Evolutionary conservation across 2,113 vertebrate genomes (phyloP), one percentile per base, ranked within the genome.

Genomic region (Pedetes capensis): DNA sequence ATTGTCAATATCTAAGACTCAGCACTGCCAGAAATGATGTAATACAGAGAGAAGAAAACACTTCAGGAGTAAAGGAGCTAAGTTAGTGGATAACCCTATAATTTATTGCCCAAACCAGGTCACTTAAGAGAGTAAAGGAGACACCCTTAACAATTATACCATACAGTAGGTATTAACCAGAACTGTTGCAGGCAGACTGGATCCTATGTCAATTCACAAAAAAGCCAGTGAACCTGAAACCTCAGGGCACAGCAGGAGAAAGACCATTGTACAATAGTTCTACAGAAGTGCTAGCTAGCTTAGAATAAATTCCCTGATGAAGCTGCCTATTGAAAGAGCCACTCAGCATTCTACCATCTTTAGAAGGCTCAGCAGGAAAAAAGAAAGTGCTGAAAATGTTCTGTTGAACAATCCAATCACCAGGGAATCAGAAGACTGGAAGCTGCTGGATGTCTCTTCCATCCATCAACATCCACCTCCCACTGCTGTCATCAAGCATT

Each of bases 281-380:
- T 55, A 78, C 89, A 87, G 64, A 74, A 90, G 51, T 13, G 86
- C 68, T 87, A 78, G 74, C 57, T 79, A 64, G 69, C 87, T 95
- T 39, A 78, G 72, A 95, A 94, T 93, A 95, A 96, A 94, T 88
- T 75, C 61, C 55, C 85, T 96, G 81, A 91, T 81, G 94, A 92
- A 95, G 76, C 72, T 57, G 29, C 37, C 74, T 88, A 18, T 27
- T 84, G 29, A 94, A 95, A 95, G 64, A 87, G 34, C 61, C 51
- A 82, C 47, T 93, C 47, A 86, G 76, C 84, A 90, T 76, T 96
- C 88, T 78, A 85, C 61, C 53, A 32, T 81, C 81, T 84, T 72
- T 79, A 80, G 82, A 95, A 87, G 69, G 42, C 91, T 97, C 95
- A 92, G 76, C 94, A 95, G 83, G 79, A 71, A 96, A 96, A 92